Percentiles rank a stretch among this genome's conserved stretches.
These are phyloP conservation scores for Heliconius charithonia DNA, from an alignment of 2,888 invertebrate species.

Conservation along the genomic window DNA sequence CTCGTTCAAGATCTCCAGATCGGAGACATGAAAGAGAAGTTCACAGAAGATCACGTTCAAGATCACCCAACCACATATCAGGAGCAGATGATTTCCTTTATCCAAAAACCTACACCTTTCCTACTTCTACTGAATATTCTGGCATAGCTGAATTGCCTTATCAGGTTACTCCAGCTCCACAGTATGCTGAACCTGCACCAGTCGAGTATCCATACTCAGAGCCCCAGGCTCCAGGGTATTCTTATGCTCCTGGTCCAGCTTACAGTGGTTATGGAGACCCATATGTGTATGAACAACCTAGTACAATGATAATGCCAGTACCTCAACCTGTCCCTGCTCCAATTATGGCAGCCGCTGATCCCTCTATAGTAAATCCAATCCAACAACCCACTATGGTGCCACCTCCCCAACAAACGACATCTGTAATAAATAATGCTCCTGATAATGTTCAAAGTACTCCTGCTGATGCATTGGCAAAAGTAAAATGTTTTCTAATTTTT, in stretches of 20 bases:
- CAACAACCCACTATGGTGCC: conserved; percentile 54
- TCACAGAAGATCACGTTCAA: conserved; percentile 41
- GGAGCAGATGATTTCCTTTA: conserved; percentile 60
- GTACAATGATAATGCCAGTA: conserved; percentile 44
- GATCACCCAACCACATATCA: conserved; percentile 35
- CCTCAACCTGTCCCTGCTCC: conserved; percentile 58
- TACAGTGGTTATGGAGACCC: conserved; percentile 57
- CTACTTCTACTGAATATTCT: conserved; percentile 30
- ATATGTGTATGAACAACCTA: conserved; percentile 60
- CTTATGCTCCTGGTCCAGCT: conserved; percentile 51
- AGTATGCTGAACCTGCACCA: conserved; percentile 47
- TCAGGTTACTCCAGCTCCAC: conserved; percentile 38
- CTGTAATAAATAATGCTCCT: conserved; percentile 31
- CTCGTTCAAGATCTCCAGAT: conserved; percentile 42
- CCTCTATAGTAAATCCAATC: conserved; percentile 43
- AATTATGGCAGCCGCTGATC: conserved; percentile 34
- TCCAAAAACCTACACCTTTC: conserved; percentile 51
- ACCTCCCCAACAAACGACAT: conserved; percentile 53
- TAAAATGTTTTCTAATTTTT: conserved; percentile 57
- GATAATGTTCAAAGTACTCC: conserved; percentile 55
- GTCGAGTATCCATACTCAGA: conserved; percentile 38
- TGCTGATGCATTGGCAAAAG: conserved; percentile 76
- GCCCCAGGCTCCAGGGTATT: conserved; percentile 42
- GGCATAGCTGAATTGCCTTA: conserved; percentile 40
- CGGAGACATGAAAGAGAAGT: conserved; percentile 52